These are phyloP conservation scores for Argynnis bischoffii DNA, from an alignment of 2,888 invertebrate species.

Conservation along the genomic window DNA sequence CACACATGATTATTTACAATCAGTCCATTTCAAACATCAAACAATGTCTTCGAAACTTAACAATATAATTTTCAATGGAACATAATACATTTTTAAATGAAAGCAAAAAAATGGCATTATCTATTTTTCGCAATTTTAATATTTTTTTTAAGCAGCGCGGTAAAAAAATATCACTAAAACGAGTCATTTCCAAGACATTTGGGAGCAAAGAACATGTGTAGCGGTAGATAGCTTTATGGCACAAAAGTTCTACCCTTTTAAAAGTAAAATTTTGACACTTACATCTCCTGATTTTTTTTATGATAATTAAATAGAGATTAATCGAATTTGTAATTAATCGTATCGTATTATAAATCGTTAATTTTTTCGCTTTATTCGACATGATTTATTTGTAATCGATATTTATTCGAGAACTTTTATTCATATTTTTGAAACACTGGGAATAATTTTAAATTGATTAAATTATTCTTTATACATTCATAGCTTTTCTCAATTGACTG, in stretches of 20 bases:
- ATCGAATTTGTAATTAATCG: background rate
- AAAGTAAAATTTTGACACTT: too few relatives aligned
- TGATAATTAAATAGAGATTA: background rate
- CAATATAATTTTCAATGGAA: background rate
- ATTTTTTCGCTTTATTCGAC: too few relatives aligned
- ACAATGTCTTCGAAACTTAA: slow-evolving; percentile 1
- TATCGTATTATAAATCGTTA: too few relatives aligned
- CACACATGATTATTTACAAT: slow-evolving; percentile 12
- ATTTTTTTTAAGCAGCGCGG: too few relatives aligned
- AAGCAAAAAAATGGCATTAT: too few relatives aligned
- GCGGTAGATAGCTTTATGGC: too few relatives aligned
- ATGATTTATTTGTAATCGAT: background rate
- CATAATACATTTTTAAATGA: background rate
- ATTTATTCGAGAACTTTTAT: background rate
- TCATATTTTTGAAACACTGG: background rate
- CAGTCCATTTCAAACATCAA: slow-evolving; percentile 9
- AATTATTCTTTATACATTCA: background rate
- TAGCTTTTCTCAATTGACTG: background rate
- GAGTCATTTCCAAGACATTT: too few relatives aligned
- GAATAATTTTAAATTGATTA: background rate
- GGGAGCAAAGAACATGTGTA: too few relatives aligned
- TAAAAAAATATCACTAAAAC: too few relatives aligned
- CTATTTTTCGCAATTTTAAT: too few relatives aligned
- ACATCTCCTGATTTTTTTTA: background rate
- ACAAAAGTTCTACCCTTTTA: too few relatives aligned